Conservation (phyloP, 2,113 vertebrate genomes). For the Gallinago media region DNA sequence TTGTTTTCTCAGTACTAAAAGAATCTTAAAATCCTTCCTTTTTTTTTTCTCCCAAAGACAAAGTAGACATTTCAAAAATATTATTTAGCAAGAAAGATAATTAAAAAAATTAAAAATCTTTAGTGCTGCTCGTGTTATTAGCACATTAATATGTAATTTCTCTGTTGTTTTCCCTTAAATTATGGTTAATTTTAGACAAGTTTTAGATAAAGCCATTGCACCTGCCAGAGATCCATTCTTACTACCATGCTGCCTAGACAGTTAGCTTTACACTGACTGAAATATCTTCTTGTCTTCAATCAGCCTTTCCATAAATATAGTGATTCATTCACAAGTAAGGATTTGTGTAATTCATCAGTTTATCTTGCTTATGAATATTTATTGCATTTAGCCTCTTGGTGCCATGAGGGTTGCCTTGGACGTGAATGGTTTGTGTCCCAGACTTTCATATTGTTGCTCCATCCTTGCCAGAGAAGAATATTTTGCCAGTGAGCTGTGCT, state of each 20-base stretch:
- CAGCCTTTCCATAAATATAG: not conserved
- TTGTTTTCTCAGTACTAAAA: not conserved
- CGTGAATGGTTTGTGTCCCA: constrained; percentile 4
- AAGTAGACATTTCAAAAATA: not conserved
- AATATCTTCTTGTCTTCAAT: not conserved
- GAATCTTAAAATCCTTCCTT: not conserved
- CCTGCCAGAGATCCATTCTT: constrained; percentile 29
- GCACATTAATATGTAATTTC: not conserved
- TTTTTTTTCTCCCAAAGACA: not conserved
- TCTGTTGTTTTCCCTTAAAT: constrained; percentile 9
- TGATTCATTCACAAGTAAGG: not conserved
- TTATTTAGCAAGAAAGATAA: not conserved
- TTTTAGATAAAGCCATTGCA: constrained; percentile 18
- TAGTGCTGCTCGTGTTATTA: not conserved
- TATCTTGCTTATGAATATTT: not conserved
- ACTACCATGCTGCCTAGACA: constrained; percentile 31
- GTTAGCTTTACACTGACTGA: not conserved
- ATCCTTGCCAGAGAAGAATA: not conserved
- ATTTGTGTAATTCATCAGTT: constrained; percentile 22
- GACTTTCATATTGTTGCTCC: not conserved
- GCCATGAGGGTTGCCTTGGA: not conserved
- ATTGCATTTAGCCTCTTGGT: constrained; percentile 42
- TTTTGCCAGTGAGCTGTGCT: not conserved
- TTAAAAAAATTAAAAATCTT: not conserved
- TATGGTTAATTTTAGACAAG: not conserved